Evolutionary conservation across 1,140 invertebrate species (phyloP).

Genomic region (Bicyclus anynana): DNA sequence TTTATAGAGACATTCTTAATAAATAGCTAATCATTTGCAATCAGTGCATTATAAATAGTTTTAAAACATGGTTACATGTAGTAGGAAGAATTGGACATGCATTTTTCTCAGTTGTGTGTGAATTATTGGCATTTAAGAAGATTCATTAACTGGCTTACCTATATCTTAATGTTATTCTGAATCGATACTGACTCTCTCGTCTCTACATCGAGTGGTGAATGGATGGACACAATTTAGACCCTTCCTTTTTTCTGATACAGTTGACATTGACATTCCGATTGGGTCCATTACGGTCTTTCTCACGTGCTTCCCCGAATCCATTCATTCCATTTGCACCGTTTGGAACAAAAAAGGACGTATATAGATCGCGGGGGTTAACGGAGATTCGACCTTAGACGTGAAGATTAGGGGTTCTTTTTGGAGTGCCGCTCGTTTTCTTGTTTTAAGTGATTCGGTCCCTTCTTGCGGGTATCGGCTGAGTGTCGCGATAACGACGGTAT

Average conservation of each 20-base stretch:
- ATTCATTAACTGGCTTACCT: neutral
- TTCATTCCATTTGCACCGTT: slow-evolving; percentile 51
- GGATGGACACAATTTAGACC: slow-evolving; percentile 31
- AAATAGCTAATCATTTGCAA: no score
- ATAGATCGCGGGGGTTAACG: slow-evolving; percentile 10
- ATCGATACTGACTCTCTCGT: slow-evolving; percentile 10
- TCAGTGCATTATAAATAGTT: no score
- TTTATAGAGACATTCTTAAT: no score
- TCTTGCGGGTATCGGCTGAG: slow-evolving; percentile 43
- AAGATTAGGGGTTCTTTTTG: slow-evolving; percentile 31
- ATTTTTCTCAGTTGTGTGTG: no score
- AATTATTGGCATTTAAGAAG: neutral
- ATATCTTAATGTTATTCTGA: slow-evolving; percentile 31
- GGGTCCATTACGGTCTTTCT: slow-evolving; percentile 51
- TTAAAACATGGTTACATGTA: no score
- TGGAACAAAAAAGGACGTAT: slow-evolving; percentile 21
- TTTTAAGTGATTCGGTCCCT: slow-evolving; percentile 39
- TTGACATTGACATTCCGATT: slow-evolving; percentile 57
- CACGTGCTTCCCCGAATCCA: slow-evolving; percentile 66
- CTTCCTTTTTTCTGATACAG: slow-evolving; percentile 43
- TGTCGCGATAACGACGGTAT: slow-evolving; percentile 56
- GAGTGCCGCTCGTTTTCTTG: slow-evolving; percentile 16
- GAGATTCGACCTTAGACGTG: slow-evolving; percentile 38
- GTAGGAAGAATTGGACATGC: no score
- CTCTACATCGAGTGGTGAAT: slow-evolving; percentile 37